Evolutionary conservation across 1,140 invertebrate species (phyloP), one percentile per base, ranked within the genome.

Genomic region (Drosophila baimaii): DNA sequence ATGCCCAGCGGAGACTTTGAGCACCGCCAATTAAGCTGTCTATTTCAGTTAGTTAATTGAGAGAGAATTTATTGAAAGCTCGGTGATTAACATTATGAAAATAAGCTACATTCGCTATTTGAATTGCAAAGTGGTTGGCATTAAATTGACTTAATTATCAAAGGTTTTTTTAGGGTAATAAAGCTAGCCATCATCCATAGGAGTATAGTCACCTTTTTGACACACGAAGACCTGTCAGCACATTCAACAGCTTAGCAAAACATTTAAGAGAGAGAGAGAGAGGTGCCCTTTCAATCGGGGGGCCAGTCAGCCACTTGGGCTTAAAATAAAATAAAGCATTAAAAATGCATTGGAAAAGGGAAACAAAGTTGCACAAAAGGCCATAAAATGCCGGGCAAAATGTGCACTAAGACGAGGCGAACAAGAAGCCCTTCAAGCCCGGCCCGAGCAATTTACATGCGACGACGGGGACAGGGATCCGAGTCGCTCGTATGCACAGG

Each of bases 321-420:
- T 56, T 41, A 33, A 39, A 71, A 58, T 41, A 62, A 58, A 69
- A 69, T 17, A 59, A 56, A 44, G 49, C 56, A 69, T 77, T 77
- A 77, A 69, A 77, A 56, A 77, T 77, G 73, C 74, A 77, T 77
- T 43, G 64, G 19, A 54, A 43, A 43, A 21, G 61, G 29, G 62
- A 52, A 75, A 65, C 44, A 59, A 61, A 61, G 55, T 44, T 77
- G 43, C 23, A 61, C 47, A 69, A 49, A 68, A 69, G 74, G 51
- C 70, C 62, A 54, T 78, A 37, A 46, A 81, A 72, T 33, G 58
- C 47, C 47, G 5, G 27, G 27, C 21, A 39, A 54, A 35, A 68
- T 61, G 43, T 61, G 35, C 47, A 75, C 70, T 56, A 37, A 51
- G 65, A 49, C 15, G 29, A 27, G 33, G 19, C 33, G 39, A 49